A percentile compares a stretch with the other conserved stretches of the same genome.
phyloP scores from a whole-genome alignment of 2,797 vertebrate species.

The Pachyuromys duprasi region DNA sequence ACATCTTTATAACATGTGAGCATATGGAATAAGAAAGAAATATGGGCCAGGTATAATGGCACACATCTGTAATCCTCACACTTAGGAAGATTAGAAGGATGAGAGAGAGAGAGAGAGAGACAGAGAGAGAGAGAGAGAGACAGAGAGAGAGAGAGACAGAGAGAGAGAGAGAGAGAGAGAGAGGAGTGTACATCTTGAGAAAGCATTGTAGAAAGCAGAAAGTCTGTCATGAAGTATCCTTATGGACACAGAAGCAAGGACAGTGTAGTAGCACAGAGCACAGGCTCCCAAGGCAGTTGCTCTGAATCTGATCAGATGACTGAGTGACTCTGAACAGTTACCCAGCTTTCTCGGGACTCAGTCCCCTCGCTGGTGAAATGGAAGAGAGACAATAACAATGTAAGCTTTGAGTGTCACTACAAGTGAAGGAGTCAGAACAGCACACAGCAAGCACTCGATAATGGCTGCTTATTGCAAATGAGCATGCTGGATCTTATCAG shows the following conservation, averaged over 20 bases:
- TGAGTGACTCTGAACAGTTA: not conserved
- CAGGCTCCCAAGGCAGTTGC: not conserved
- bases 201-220: not conserved
- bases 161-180: not conserved
- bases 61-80: not conserved
- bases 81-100: not conserved
- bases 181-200: not conserved
- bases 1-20: not conserved
- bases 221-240: not conserved
- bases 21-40: not conserved
- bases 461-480: not conserved
- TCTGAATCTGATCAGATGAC: not conserved
- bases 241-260: not conserved
- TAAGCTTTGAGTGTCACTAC: not conserved
- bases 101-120: not conserved
- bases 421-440: not conserved
- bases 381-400: rapidly evolving
- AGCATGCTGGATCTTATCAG: not conserved
- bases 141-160: not conserved
- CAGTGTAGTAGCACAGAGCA: not conserved
- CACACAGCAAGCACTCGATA: not conserved
- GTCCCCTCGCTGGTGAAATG: not conserved
- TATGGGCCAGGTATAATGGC: not conserved
- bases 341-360: not conserved
- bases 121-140: not conserved